These are phyloP conservation scores for Smithornis capensis DNA, from an alignment of 2,113 vertebrate species.

Conservation along the genomic window DNA sequence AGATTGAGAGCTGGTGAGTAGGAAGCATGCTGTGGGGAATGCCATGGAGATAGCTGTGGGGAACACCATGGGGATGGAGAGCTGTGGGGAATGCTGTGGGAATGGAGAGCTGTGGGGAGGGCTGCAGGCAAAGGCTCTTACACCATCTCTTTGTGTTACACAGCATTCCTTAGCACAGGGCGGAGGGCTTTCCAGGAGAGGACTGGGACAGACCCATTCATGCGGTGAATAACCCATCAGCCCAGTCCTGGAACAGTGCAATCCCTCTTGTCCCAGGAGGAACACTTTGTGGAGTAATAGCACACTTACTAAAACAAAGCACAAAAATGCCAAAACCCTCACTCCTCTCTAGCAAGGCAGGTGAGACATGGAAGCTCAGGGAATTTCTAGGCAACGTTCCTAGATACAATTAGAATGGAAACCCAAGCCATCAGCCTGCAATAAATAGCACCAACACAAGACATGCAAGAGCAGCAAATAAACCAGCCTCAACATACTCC, in stretches of 20 bases:
- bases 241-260: background rate
- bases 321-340: background rate
- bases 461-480: background rate
- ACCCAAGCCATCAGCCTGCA: background rate
- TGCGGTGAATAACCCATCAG: background rate
- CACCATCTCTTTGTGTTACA: background rate
- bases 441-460: background rate
- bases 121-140: background rate
- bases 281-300: background rate
- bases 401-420: background rate
- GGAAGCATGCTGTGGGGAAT: background rate
- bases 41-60: rapidly evolving
- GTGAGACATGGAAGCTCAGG: background rate
- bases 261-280: background rate
- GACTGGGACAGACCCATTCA: background rate
- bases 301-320: background rate
- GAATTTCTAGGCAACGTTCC: background rate
- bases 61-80: background rate
- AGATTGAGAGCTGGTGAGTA: background rate
- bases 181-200: background rate
- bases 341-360: background rate
- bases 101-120: background rate
- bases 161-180: rapidly evolving
- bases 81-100: background rate
- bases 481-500: background rate